These are phyloP conservation scores for Calameuta filiformis DNA, from an alignment of 2,888 invertebrate genomes.

Conservation along the genomic window DNA sequence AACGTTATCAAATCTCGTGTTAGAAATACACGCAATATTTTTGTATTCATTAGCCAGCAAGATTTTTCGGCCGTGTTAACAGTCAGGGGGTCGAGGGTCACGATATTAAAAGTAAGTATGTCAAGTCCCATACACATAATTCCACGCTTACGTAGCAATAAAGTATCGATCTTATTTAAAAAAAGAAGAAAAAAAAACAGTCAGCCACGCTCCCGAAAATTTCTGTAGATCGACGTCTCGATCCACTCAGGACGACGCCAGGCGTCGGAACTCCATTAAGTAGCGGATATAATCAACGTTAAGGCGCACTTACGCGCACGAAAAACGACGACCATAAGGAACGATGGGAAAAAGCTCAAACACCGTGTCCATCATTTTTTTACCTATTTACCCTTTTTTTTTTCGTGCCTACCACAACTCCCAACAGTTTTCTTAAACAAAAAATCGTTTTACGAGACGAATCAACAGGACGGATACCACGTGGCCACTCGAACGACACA, in stretches of 20 bases:
- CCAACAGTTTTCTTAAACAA: background rate
- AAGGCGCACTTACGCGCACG: background rate
- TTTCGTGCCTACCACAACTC: background rate
- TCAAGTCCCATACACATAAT: background rate
- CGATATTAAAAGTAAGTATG: background rate
- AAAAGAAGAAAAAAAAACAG: background rate
- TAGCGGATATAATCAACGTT: background rate
- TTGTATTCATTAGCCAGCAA: background rate
- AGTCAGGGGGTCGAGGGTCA: background rate
- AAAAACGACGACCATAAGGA: background rate
- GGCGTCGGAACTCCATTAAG: background rate
- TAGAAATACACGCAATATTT: background rate
- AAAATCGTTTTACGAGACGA: background rate
- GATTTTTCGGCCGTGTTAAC: background rate
- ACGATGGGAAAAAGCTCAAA: background rate
- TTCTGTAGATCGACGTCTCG: background rate
- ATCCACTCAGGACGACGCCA: background rate
- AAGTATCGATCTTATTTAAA: background rate
- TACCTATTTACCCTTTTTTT: background rate
- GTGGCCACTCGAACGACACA: background rate
- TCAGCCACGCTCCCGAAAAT: background rate
- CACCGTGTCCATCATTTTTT: background rate
- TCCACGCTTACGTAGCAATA: background rate
- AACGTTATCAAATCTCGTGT: background rate
- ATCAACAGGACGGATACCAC: background rate